These are phyloP conservation scores for Agrotis segetum DNA, from an alignment of 2,888 invertebrate species.

Conservation along the genomic window DNA sequence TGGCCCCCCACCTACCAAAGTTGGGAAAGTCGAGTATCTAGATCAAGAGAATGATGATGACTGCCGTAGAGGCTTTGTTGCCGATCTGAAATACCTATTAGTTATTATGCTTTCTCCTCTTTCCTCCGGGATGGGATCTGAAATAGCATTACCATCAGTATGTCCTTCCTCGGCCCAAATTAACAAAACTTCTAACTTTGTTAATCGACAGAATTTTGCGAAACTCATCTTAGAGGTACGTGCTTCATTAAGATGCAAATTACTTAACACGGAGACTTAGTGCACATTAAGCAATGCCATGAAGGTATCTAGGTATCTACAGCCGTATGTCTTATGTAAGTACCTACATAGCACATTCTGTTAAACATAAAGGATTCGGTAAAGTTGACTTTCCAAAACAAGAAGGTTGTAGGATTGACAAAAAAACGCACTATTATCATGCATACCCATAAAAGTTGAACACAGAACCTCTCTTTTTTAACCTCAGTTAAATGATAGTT, in stretches of 20 bases:
- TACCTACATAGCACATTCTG: background rate
- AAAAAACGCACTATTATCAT: no score
- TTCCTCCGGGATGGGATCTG: no score
- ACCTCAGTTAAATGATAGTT: no score
- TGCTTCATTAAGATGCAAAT: conserved; percentile 39
- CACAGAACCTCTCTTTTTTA: background rate
- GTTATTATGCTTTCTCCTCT: no score
- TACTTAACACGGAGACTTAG: background rate
- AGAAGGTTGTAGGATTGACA: no score
- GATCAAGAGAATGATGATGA: no score
- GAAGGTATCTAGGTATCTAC: background rate
- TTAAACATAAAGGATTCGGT: background rate
- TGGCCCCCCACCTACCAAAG: no score
- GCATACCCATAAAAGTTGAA: background rate
- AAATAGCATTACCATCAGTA: background rate
- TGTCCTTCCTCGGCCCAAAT: background rate
- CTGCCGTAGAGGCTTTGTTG: no score
- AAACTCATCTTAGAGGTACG: conserved; percentile 20
- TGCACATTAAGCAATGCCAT: conserved; percentile 6
- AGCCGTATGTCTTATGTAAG: no score
- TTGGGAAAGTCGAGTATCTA: no score
- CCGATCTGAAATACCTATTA: no score
- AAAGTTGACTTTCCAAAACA: no score
- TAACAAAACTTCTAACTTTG: conserved; percentile 28
- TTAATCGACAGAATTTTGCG: conserved; percentile 26